phyloP scores from a whole-genome alignment of 2,797 vertebrate genomes.

The Mormyrus hasselquistii region DNA sequence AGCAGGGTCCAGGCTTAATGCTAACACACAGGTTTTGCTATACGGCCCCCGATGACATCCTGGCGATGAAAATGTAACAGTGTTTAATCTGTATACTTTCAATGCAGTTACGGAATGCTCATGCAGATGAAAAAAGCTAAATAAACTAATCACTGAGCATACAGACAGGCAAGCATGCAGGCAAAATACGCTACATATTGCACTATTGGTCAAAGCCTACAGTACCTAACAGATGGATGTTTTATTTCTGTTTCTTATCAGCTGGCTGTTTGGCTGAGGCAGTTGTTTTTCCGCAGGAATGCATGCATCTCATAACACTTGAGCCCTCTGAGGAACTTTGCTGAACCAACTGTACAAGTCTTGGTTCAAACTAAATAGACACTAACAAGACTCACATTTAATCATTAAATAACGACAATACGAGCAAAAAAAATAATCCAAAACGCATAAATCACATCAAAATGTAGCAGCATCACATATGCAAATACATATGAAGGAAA shows the following conservation, averaged over 20 bases:
- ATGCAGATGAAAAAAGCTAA: not conserved
- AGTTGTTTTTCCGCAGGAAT: conserved; percentile 53
- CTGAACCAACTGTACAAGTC: not conserved
- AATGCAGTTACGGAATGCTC: not conserved
- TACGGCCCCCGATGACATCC: not conserved
- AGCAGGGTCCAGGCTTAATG: conserved; percentile 71
- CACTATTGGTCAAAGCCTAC: not conserved
- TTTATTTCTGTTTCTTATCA: not conserved
- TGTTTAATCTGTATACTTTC: not conserved
- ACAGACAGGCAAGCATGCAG: not conserved
- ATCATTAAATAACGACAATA: not conserved
- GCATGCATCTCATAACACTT: conserved; percentile 40
- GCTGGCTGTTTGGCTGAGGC: conserved; percentile 20
- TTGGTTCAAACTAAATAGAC: not conserved
- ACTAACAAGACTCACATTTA: not conserved
- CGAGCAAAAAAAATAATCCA: not conserved
- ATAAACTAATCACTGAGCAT: conserved; percentile 1
- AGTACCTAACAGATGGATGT: not conserved
- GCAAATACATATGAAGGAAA: not conserved
- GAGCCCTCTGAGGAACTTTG: not conserved
- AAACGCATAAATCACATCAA: not conserved
- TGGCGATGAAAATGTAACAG: not conserved
- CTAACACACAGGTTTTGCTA: conserved; percentile 48
- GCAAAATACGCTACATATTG: not conserved
- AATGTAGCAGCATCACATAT: not conserved